A percentile compares a stretch with the other conserved stretches of the same genome.
Conservation (phyloP, 37 sponge, comb jelly and placozoan genomes). For the Beroe forskalii region DNA sequence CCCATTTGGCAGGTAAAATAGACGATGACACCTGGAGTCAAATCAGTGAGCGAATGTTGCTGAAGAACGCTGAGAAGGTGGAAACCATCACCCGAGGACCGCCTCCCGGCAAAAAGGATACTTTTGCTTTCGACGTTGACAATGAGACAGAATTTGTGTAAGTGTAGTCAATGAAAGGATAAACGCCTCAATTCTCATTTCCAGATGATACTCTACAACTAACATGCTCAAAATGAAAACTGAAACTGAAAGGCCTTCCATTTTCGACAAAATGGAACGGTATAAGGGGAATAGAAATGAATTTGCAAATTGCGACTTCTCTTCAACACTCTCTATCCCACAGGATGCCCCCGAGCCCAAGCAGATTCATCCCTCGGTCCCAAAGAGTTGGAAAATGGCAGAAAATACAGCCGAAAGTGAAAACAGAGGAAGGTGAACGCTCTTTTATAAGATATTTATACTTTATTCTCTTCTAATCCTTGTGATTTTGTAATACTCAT, state of each 20-base stretch:
- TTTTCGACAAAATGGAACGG: too few relatives aligned
- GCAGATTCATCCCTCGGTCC: conserved; percentile 34
- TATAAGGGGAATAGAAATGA: too few relatives aligned
- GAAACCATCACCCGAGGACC: conserved; percentile 24
- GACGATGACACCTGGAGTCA: conserved; percentile 62
- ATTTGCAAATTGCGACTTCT: too few relatives aligned
- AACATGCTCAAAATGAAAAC: too few relatives aligned
- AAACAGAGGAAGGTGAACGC: conserved; percentile 53
- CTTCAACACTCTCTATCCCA: too few relatives aligned
- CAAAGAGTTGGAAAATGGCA: background rate
- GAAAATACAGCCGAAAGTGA: background rate
- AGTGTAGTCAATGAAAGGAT: too few relatives aligned
- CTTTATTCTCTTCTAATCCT: too few relatives aligned
- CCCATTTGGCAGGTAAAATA: conserved; percentile 61
- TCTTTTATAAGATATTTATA: too few relatives aligned
- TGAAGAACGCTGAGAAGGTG: conserved; percentile 33
- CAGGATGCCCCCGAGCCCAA: conserved; percentile 30
- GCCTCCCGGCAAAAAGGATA: conserved; percentile 27
- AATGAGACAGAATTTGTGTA: conserved; percentile 28
- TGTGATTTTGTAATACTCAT: too few relatives aligned
- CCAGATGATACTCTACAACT: too few relatives aligned
- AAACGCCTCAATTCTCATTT: too few relatives aligned
- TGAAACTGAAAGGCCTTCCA: too few relatives aligned
- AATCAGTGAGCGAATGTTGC: conserved; percentile 53
- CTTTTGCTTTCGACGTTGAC: conserved; percentile 52